Percentiles rank a stretch among this genome's conserved stretches.
phyloP scores from a whole-genome alignment of 2,797 vertebrate genomes.

The Garrulus glandarius region DNA sequence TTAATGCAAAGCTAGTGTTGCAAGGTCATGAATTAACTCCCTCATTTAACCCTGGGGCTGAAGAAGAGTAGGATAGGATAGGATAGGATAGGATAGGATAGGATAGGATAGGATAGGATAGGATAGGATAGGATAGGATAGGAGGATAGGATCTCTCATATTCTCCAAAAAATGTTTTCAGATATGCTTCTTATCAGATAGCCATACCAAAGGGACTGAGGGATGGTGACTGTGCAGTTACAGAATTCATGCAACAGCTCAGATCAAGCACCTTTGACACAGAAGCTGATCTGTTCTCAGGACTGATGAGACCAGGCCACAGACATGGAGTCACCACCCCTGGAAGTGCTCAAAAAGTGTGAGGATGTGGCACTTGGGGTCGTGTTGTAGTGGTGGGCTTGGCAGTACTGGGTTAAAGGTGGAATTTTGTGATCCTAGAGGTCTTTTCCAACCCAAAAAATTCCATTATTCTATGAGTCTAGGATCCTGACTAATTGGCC shows the following conservation, averaged over 20 bases:
- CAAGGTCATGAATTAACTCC: rapidly evolving
- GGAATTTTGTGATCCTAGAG: not conserved
- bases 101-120: not conserved
- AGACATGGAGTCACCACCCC: not conserved
- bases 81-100: not conserved
- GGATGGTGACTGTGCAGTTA: not conserved
- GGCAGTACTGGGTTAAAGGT: not conserved
- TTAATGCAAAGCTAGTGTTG: not conserved
- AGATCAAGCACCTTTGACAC: not conserved
- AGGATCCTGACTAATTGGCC: not conserved
- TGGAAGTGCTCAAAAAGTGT: not conserved
- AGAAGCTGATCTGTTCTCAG: not conserved
- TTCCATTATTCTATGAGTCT: not conserved
- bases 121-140: not conserved
- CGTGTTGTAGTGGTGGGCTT: too few species aligned
- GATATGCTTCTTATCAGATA: not conserved
- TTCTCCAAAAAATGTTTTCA: not conserved
- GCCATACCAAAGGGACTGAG: not conserved
- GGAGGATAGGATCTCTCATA: not conserved
- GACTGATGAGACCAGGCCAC: not conserved
- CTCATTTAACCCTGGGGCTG: not conserved
- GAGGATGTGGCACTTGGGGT: not conserved
- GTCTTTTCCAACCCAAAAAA: not conserved
- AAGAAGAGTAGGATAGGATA: not conserved
- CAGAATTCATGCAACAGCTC: not conserved